Conservation (phyloP, 2,113 vertebrate genomes). For the Siniperca knerii region DNA sequence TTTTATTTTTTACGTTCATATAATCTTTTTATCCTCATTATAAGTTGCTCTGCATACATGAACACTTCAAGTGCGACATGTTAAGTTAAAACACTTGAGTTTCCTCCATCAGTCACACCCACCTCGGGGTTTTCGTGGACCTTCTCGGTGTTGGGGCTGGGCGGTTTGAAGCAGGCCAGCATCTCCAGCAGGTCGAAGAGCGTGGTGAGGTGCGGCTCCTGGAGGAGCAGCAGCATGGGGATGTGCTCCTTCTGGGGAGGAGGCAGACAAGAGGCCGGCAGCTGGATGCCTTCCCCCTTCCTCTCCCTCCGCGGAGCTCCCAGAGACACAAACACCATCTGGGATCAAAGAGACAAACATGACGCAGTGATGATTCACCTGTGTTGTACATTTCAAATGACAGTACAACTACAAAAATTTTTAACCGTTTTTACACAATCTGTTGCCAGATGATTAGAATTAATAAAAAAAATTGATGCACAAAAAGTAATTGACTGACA, state of each 20-base stretch:
- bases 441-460: neutral
- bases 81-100: too few relatives aligned
- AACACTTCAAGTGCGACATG: neutral
- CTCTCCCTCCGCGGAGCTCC: slow-evolving; percentile 96
- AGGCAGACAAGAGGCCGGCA: slow-evolving; percentile 97
- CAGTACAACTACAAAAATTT: neutral
- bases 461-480: neutral
- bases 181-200: slow-evolving; percentile 98
- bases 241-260: slow-evolving; percentile 99
- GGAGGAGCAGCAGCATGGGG: slow-evolving; percentile 97
- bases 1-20: too few relatives aligned
- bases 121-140: slow-evolving; percentile 92
- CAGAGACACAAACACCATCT: slow-evolving; percentile 99
- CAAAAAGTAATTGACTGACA: neutral
- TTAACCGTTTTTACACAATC: neutral
- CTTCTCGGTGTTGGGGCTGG: slow-evolving; percentile 85
- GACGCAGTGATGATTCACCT: neutral
- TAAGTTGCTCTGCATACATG: neutral
- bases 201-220: slow-evolving; percentile 97
- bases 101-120: neutral
- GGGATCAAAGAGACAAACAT: slow-evolving; percentile 3
- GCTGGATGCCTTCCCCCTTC: slow-evolving; percentile 96
- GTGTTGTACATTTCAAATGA: neutral
- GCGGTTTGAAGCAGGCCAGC: slow-evolving; percentile 98
- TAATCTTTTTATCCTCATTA: neutral